Evolutionary conservation across 1,140 invertebrate genomes (phyloP).

Genomic region (Ceratina calcarata): DNA sequence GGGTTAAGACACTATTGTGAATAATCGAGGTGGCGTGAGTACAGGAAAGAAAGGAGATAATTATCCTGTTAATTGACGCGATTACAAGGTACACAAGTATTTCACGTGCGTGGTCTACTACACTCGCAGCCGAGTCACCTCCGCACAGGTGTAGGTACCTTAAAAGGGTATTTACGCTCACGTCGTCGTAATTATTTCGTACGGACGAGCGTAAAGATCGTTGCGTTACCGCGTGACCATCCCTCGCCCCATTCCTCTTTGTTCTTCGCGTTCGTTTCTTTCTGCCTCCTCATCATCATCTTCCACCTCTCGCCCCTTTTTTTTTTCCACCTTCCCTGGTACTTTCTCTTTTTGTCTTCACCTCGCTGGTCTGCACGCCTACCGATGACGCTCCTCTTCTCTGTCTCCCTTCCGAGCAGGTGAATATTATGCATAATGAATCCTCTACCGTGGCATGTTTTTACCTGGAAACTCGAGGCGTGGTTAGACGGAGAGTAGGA

Average conservation of each 20-base stretch:
- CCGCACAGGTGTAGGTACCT: constrained; percentile 60
- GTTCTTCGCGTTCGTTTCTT: constrained; percentile 3
- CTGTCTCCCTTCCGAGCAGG: constrained; percentile 51
- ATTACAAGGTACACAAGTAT: constrained; percentile 41
- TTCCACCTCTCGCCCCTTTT: not conserved
- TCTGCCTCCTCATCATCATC: constrained; percentile 32
- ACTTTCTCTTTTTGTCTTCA: constrained; percentile 48
- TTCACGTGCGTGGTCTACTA: not conserved
- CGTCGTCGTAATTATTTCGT: constrained; percentile 70
- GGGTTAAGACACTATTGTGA: too few species aligned
- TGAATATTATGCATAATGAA: constrained; percentile 70
- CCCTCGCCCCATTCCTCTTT: constrained; percentile 5
- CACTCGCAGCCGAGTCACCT: not conserved
- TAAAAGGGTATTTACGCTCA: constrained; percentile 65
- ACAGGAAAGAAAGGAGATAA: constrained; percentile 39
- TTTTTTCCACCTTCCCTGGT: constrained; percentile 10
- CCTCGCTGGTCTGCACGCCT: constrained; percentile 31
- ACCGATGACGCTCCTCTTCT: constrained; percentile 18
- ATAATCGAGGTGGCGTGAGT: not conserved
- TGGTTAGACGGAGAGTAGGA: constrained; percentile 30
- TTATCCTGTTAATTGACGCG: constrained; percentile 66
- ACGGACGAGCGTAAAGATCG: constrained; percentile 62
- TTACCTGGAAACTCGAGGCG: constrained; percentile 57
- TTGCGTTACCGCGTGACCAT: constrained; percentile 61
- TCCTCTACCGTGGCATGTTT: constrained; percentile 44